phyloP scores from a whole-genome alignment of 2,113 vertebrate genomes.

The Lepisosteus oculatus region DNA sequence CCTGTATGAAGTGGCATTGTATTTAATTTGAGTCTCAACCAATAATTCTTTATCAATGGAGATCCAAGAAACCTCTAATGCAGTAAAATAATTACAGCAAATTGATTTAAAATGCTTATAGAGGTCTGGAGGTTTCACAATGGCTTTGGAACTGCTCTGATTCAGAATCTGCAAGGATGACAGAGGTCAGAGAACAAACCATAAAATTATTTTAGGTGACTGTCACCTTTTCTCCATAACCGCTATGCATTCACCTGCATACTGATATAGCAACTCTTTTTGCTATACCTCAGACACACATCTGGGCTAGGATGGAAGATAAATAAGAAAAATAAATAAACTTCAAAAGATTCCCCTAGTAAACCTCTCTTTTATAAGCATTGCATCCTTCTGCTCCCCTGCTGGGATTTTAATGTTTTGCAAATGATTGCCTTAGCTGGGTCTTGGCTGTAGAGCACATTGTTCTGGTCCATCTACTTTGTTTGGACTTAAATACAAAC shows the following conservation, averaged over 20 bases:
- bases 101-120: no score
- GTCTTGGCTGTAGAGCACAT: background rate
- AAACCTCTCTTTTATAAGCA: conserved; percentile 8
- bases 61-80: no score
- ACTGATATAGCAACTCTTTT: background rate
- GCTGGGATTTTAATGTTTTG: background rate
- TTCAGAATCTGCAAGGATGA: no score
- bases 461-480: conserved; percentile 15
- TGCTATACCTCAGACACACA: conserved; percentile 2
- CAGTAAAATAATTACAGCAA: no score
- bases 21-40: no score
- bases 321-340: conserved; percentile 1
- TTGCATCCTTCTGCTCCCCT: background rate
- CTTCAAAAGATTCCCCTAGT: conserved; percentile 1
- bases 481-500: conserved; percentile 26
- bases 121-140: no score
- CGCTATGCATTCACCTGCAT: background rate
- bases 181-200: no score
- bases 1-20: no score
- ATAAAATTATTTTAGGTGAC: background rate
- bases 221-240: background rate
- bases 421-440: conserved; percentile 1
- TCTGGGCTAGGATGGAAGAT: background rate
- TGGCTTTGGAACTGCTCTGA: no score
- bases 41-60: no score